Conservation (phyloP, 2,797 vertebrate genomes). For the Sus cebifrons region DNA sequence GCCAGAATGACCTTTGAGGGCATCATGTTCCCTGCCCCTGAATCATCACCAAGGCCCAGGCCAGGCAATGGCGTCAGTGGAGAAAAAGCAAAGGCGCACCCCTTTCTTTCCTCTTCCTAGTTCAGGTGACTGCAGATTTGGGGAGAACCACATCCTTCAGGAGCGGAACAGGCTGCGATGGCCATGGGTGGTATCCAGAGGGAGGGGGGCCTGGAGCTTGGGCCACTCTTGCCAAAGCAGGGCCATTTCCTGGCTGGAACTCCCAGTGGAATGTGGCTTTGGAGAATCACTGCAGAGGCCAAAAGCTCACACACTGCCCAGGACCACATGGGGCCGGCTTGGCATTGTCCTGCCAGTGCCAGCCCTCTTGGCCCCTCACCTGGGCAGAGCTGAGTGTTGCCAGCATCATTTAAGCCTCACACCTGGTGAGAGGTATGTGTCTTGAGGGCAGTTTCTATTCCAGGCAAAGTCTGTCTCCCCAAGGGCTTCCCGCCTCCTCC, state of each 20-base stretch:
- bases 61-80: rapidly evolving
- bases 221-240: neutral
- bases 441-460: neutral
- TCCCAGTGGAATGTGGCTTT: neutral
- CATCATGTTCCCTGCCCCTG: neutral
- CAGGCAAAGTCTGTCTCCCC: neutral
- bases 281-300: neutral
- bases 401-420: rapidly evolving
- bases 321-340: rapidly evolving
- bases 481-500: neutral
- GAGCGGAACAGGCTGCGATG: neutral
- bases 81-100: neutral
- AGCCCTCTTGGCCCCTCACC: rapidly evolving
- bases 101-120: neutral
- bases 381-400: neutral
- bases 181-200: neutral
- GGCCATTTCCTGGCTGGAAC: neutral
- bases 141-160: neutral
- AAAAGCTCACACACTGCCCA: neutral
- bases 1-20: neutral
- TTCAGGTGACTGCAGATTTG: neutral
- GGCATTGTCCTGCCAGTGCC: neutral
- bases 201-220: neutral
- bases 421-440: neutral
- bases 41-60: neutral